Evolutionary conservation across 2,797 vertebrate species (phyloP), one percentile per base, ranked within the genome.

Genomic region (Lutra lutra): DNA sequence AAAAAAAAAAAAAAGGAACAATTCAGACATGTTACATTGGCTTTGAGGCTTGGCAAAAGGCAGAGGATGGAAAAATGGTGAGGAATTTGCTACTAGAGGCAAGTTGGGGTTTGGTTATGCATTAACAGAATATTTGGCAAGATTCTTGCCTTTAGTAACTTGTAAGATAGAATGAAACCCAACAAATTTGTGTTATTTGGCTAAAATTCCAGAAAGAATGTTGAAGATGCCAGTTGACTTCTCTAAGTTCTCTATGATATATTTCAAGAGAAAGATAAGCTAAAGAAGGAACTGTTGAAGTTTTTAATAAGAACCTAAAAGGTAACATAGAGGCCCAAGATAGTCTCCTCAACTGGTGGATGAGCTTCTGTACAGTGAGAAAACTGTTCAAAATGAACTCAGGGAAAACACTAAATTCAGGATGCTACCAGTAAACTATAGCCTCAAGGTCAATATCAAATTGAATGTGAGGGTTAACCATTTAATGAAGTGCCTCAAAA

Each of bases 131-230:
- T 94, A 86, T 96, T 80, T 88, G 72, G 25, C 83, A 89, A 73
- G 13, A 86, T 88, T 77, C 27, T 93, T 93, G 62, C 56, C 75
- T 90, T 13, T 0, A 43, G 17, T 84, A 84, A 70, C 60, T 94
- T 95, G 54, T 40, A 89, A 83, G 48, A 86, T 56, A 73, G 20
- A 83, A 94, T 83, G 46, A 18, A 95, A 89, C 14, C 58, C 15
- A 66, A 0, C 83, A 32, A 79, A 40, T n/a, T 92, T 94, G 48
- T 58, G 12, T 54, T 60, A 35, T 79, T 54, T 86, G 40, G 21
- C 17, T 79, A 90, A 87, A 87, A 95, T 92, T 95, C 48, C 32
- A 92, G 48, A 94, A 89, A 86, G 40, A 89, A 72, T 66, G 23
- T 94, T 85, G 54, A 92, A 91, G 68, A 64, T 89, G 40, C 15